phyloP scores from a whole-genome alignment of 2,113 vertebrate species.

The Hepsetus odoe region DNA sequence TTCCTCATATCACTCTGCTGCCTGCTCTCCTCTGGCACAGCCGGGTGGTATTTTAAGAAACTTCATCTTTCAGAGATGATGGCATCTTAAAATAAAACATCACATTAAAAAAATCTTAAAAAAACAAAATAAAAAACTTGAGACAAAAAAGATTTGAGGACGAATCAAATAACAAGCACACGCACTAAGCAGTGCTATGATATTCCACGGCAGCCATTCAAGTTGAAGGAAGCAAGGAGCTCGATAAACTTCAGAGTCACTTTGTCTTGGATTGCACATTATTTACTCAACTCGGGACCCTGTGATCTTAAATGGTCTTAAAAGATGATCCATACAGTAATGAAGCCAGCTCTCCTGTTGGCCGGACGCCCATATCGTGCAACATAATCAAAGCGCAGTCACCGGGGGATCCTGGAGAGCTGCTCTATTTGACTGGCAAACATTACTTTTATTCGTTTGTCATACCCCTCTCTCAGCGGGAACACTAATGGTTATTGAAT shows the following conservation, averaged over 20 bases:
- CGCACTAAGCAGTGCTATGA: neutral
- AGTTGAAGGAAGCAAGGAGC: slow-evolving; percentile 45
- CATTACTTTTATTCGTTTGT: slow-evolving; percentile 49
- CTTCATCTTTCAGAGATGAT: slow-evolving; percentile 27
- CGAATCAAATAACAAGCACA: slow-evolving; percentile 17
- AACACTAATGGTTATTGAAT: slow-evolving; percentile 40
- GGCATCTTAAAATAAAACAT: slow-evolving; percentile 15
- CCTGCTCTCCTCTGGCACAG: slow-evolving; percentile 25
- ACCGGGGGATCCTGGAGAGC: slow-evolving; percentile 52
- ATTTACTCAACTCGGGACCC: slow-evolving; percentile 59
- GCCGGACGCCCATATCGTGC: slow-evolving; percentile 63
- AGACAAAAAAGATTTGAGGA: slow-evolving; percentile 32
- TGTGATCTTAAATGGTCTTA: slow-evolving; percentile 79
- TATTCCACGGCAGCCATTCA: slow-evolving; percentile 13
- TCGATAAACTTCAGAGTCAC: slow-evolving; percentile 71
- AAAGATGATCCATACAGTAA: slow-evolving; percentile 83
- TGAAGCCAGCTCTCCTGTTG: slow-evolving; percentile 70
- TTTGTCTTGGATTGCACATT: slow-evolving; percentile 60
- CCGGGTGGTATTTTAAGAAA: slow-evolving; percentile 49
- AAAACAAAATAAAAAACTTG: slow-evolving; percentile 7
- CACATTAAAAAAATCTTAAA: neutral
- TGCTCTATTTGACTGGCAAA: slow-evolving; percentile 61
- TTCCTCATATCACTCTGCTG: slow-evolving; percentile 71
- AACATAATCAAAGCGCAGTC: slow-evolving; percentile 70
- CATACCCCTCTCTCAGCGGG: slow-evolving; percentile 24